phyloP scores from a whole-genome alignment of 2,888 invertebrate species.

The Chaetogeoica ovagalla region DNA sequence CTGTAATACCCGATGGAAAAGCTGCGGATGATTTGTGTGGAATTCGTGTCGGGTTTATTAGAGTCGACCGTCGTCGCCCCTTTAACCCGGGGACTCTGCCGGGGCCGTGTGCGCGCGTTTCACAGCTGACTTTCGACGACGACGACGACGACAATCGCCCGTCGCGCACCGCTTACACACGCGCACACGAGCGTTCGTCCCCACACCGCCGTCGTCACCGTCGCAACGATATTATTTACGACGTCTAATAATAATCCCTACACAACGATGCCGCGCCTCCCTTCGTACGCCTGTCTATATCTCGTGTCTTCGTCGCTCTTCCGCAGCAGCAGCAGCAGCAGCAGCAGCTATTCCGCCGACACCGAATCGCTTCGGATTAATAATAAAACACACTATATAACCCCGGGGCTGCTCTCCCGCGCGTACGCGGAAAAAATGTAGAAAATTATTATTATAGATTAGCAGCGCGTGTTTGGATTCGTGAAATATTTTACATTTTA shows the following conservation, averaged over 20 bases:
- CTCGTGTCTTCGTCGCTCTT: constrained; percentile 6
- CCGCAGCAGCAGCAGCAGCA: no score
- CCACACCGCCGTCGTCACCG: constrained; percentile 4
- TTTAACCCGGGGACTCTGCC: constrained; percentile 17
- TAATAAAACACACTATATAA: constrained; percentile 18
- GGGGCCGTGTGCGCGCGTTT: constrained; percentile 23
- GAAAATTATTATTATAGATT: no score
- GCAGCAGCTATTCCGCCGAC: no score
- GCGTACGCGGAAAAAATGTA: no score
- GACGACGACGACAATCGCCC: no score
- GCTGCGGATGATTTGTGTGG: constrained; percentile 55
- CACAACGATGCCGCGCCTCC: constrained; percentile 5
- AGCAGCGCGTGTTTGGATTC: no score
- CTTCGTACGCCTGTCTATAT: neutral
- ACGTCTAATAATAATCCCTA: constrained; percentile 51
- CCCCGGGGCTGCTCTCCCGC: no score
- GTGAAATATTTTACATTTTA: no score
- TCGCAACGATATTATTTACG: constrained; percentile 47
- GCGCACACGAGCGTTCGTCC: no score
- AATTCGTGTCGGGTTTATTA: constrained; percentile 55
- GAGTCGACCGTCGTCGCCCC: constrained; percentile 51
- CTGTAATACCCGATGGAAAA: constrained; percentile 43
- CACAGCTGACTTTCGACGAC: constrained; percentile 52
- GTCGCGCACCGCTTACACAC: constrained; percentile 9
- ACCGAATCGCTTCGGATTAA: constrained; percentile 33